Evolutionary conservation across 2,113 vertebrate genomes (phyloP).

Genomic region (Globicephala melas): DNA sequence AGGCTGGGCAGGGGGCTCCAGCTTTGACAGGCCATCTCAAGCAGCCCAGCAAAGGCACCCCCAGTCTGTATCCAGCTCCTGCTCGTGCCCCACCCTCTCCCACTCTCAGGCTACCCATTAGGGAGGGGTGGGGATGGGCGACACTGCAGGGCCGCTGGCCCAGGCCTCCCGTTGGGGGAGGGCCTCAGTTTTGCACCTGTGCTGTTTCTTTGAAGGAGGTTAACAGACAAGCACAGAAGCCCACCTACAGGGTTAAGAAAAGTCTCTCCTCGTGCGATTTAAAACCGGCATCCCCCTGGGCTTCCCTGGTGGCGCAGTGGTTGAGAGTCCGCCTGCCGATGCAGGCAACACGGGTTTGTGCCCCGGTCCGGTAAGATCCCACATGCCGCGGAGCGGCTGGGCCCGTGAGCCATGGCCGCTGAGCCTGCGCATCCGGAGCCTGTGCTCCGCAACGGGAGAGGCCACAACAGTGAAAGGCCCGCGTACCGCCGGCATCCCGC

Average conservation of each 20-base stretch:
- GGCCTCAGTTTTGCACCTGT: not conserved
- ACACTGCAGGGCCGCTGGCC: fast-evolving
- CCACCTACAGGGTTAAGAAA: not conserved
- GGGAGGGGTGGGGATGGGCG: not conserved
- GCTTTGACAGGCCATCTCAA: not conserved
- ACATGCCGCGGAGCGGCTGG: too few species aligned
- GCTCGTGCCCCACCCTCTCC: too few species aligned
- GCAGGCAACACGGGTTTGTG: fast-evolving
- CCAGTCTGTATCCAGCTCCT: not conserved
- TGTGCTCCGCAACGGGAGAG: too few species aligned
- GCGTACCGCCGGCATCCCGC: not conserved
- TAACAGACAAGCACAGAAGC: not conserved
- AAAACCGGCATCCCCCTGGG: not conserved
- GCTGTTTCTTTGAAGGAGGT: not conserved
- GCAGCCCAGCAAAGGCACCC: not conserved
- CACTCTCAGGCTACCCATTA: too few species aligned
- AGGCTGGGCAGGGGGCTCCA: fast-evolving
- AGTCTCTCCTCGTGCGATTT: not conserved
- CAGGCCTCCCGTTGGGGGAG: fast-evolving
- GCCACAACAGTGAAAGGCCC: too few species aligned
- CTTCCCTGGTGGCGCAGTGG: too few species aligned
- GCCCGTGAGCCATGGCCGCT: too few species aligned
- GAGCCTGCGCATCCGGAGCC: too few species aligned
- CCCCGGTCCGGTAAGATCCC: too few species aligned
- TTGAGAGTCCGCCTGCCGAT: too few species aligned